Percentiles rank a stretch among this genome's conserved stretches.
Evolutionary conservation across 2,888 invertebrate genomes (phyloP).

Genomic region (Rhodophaea formosa): DNA sequence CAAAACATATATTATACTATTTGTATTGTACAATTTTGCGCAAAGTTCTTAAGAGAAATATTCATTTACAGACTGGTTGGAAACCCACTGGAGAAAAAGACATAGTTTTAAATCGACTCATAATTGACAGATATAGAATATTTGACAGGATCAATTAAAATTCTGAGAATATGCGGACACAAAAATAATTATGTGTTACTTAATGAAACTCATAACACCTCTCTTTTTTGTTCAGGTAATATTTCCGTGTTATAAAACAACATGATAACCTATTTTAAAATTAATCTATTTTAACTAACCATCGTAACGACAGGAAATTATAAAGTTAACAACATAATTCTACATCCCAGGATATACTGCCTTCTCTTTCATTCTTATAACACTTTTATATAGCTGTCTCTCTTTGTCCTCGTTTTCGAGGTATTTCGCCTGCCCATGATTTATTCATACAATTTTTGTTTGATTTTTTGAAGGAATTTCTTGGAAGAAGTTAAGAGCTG

Average conservation of each 20-base stretch:
- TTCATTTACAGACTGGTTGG: too few relatives aligned
- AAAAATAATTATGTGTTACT: too few relatives aligned
- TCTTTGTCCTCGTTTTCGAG: slow-evolving; percentile 42
- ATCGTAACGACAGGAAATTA: slow-evolving; percentile 60
- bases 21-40: too few relatives aligned
- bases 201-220: too few relatives aligned
- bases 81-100: too few relatives aligned
- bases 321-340: slow-evolving; percentile 70
- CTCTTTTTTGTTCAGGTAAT: not conserved
- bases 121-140: too few relatives aligned
- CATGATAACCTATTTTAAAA: not conserved
- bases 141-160: too few relatives aligned
- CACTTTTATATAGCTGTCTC: slow-evolving; percentile 32
- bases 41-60: too few relatives aligned
- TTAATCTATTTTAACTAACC: not conserved
- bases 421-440: slow-evolving; percentile 51
- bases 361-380: slow-evolving; percentile 38
- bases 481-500: slow-evolving; percentile 49
- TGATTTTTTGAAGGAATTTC: slow-evolving; percentile 40
- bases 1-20: too few relatives aligned
- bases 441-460: slow-evolving; percentile 53
- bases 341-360: slow-evolving; percentile 47
- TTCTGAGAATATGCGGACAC: too few relatives aligned
- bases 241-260: not conserved
- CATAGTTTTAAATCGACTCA: too few relatives aligned